phyloP scores from a whole-genome alignment of 2,113 vertebrate genomes.

The Ceratotherium simum region DNA sequence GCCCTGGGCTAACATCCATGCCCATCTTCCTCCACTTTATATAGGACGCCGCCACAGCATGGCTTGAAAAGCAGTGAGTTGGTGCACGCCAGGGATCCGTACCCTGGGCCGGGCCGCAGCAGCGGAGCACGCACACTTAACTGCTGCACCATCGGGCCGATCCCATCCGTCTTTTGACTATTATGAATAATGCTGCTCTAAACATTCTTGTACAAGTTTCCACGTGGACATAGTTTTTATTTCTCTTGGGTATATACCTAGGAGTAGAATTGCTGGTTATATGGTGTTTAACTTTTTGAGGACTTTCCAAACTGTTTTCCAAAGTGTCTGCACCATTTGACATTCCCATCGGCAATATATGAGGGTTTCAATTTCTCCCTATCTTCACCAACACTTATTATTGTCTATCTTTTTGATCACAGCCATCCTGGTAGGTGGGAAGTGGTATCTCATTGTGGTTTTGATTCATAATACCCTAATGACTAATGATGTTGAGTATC shows the following conservation, averaged over 20 bases:
- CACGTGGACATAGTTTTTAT: background rate
- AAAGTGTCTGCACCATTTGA: background rate
- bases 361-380: background rate
- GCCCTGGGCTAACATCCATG: too few relatives aligned
- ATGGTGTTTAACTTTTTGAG: background rate
- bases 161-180: background rate
- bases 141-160: too few relatives aligned
- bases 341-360: background rate
- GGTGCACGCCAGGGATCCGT: too few relatives aligned
- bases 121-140: too few relatives aligned
- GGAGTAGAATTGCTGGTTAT: background rate
- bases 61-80: too few relatives aligned
- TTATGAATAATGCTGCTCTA: background rate
- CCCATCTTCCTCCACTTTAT: too few relatives aligned
- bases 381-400: background rate
- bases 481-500: background rate
- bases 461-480: background rate
- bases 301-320: background rate
- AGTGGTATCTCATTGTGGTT: background rate
- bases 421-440: background rate
- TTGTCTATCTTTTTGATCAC: background rate
- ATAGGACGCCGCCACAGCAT: too few relatives aligned
- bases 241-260: conserved; percentile 27
- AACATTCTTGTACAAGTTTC: background rate
- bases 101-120: too few relatives aligned